These are phyloP conservation scores for Drosophila testacea DNA, from an alignment of 2,888 invertebrate species.

Conservation along the genomic window DNA sequence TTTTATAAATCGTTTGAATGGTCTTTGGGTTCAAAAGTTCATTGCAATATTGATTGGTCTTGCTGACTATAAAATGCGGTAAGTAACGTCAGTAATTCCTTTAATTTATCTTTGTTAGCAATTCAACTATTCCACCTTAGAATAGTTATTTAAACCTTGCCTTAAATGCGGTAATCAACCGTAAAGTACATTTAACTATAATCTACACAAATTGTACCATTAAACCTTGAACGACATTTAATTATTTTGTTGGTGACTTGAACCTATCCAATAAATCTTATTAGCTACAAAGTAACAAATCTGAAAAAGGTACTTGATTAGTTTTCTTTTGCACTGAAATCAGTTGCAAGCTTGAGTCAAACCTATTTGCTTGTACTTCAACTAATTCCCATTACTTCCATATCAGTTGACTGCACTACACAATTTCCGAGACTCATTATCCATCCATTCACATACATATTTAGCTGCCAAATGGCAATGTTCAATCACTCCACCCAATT, in stretches of 20 bases:
- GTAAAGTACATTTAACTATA: no score
- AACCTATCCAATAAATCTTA: background rate
- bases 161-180: no score
- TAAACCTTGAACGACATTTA: no score
- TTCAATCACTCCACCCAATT: constrained; percentile 43
- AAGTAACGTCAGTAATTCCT: background rate
- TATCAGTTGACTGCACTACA: constrained; percentile 31
- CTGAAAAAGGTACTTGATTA: constrained; percentile 4
- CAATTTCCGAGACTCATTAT: constrained; percentile 35
- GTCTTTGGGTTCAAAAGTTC: constrained; percentile 24
- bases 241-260: background rate
- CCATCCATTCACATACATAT: constrained; percentile 18
- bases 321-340: constrained; percentile 5
- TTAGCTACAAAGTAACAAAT: background rate
- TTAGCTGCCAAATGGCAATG: constrained; percentile 39
- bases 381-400: constrained; percentile 31
- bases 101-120: background rate
- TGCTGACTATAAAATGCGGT: background rate
- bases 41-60: constrained; percentile 22
- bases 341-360: background rate
- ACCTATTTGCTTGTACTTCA: background rate
- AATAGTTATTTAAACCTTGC: no score
- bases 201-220: no score
- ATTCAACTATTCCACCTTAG: no score
- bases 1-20: constrained; percentile 24